Evolutionary conservation across 2,888 invertebrate species (phyloP), one percentile per base, ranked within the genome.

Genomic region (Branchellion lobata): DNA sequence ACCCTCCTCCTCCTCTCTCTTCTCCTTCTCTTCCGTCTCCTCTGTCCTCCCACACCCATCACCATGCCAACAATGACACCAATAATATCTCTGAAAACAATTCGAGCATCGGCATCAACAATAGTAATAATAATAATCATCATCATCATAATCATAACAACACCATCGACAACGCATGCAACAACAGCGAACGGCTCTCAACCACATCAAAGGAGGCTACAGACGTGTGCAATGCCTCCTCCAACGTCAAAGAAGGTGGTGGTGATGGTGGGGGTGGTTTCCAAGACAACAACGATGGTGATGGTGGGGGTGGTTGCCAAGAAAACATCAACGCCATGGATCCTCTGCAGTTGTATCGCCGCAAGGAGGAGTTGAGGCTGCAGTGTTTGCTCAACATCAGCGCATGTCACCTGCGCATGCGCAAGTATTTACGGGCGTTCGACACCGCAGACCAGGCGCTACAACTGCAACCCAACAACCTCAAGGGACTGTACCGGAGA

Each of bases 401-500:
- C 3, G 27, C 78, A 24, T 80, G 80, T 47, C 69, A 78, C 14
- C 80, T 78, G 57, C 77, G 71, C 33, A 40, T 80, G 34, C 72
- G 78, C 33, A 72, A 73, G 27, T 51, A 78, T 51, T 47, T 80
- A 36, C 68, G 69, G 27, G 80, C 80, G 27, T 69, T 73, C 53
- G 72, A 78, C 53, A 27, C 65, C 18, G 69, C 78, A n/a, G 71
- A 71, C 36, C 31, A 31, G 34, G 78, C 74, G 24, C 47, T 80
- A 29, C 24, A 72, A 27, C 27, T 80, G n/a, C 34, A 78, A 8
- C 61, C 72, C 11, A 72, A 27, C 40, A 78, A 73, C 51, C 65
- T 51, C 40, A 80, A 80, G 33, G 80, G 69, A 3, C 34, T 80
- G n/a, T 80, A 80, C 74, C 36, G 80, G 1, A 71, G 72, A 29